Evolutionary conservation across 2,113 vertebrate species (phyloP).

Genomic region (Callocephalon fimbriatum): DNA sequence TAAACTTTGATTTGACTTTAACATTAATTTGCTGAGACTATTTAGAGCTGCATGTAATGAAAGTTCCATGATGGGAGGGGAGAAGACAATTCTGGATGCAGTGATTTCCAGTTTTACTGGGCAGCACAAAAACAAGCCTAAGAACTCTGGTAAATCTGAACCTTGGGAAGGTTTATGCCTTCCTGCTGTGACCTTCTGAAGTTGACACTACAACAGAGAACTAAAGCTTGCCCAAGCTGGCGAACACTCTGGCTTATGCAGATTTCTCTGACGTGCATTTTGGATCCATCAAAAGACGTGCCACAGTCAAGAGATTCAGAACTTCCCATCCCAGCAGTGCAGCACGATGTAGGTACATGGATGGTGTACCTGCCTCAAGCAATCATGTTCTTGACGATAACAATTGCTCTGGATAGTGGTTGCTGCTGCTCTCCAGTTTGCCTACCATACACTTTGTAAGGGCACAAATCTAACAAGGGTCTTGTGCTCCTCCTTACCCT

Average conservation of each 20-base stretch:
- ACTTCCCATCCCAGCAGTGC: neutral
- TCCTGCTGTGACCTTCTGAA: neutral
- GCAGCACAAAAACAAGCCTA: neutral
- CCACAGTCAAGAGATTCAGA: neutral
- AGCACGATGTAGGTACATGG: neutral
- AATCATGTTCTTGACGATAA: neutral
- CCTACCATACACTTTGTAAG: neutral
- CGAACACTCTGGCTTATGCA: rapidly evolving
- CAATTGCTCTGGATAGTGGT: neutral
- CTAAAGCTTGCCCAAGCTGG: neutral
- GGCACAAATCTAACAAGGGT: neutral
- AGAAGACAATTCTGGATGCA: neutral
- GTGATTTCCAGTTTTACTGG: neutral
- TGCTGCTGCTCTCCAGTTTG: neutral
- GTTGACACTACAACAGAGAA: neutral
- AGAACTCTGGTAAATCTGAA: neutral
- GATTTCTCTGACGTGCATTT: neutral
- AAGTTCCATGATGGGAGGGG: neutral
- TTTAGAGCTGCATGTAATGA: neutral
- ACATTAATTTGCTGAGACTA: neutral
- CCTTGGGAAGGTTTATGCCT: neutral
- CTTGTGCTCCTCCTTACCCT: neutral
- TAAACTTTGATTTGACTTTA: neutral
- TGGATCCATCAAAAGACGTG: neutral
- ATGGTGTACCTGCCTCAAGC: neutral